Evolutionary conservation across 2,797 vertebrate genomes (phyloP).

Genomic region (Xenops minutus): DNA sequence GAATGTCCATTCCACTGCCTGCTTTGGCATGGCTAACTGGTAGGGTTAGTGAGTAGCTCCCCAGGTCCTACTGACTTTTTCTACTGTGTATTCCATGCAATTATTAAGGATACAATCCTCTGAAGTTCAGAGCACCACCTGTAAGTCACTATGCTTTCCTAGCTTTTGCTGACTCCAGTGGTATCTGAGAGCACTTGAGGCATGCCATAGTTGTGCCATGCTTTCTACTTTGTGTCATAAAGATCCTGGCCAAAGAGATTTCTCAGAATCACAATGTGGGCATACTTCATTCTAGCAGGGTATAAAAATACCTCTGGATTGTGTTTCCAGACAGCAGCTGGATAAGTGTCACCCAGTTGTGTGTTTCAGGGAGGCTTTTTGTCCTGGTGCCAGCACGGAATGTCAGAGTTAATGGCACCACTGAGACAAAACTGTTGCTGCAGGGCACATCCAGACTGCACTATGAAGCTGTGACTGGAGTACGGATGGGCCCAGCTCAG

Average conservation of each 20-base stretch:
- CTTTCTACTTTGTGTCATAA: not conserved
- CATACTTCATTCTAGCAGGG: not conserved
- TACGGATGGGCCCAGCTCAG: rapidly evolving
- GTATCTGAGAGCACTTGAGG: not conserved
- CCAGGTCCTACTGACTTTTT: not conserved
- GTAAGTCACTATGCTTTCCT: not conserved
- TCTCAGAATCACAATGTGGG: not conserved
- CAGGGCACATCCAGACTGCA: not conserved
- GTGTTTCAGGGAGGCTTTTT: not conserved
- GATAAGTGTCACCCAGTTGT: not conserved
- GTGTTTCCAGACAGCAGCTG: not conserved
- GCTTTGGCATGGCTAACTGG: not conserved
- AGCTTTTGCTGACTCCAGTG: not conserved
- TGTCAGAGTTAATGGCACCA: not conserved
- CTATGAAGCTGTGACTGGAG: not conserved
- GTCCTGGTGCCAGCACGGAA: not conserved
- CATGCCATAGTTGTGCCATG: not conserved
- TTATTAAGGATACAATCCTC: not conserved
- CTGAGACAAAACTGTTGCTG: not conserved
- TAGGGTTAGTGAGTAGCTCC: not conserved
- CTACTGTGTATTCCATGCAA: not conserved
- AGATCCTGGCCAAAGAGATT: not conserved
- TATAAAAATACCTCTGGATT: not conserved
- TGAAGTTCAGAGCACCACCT: not conserved
- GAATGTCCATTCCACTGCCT: not conserved